Percentiles rank a stretch among this genome's conserved stretches.
These are phyloP conservation scores for Sturnus vulgaris DNA, from an alignment of 2,113 vertebrate genomes.

Conservation along the genomic window DNA sequence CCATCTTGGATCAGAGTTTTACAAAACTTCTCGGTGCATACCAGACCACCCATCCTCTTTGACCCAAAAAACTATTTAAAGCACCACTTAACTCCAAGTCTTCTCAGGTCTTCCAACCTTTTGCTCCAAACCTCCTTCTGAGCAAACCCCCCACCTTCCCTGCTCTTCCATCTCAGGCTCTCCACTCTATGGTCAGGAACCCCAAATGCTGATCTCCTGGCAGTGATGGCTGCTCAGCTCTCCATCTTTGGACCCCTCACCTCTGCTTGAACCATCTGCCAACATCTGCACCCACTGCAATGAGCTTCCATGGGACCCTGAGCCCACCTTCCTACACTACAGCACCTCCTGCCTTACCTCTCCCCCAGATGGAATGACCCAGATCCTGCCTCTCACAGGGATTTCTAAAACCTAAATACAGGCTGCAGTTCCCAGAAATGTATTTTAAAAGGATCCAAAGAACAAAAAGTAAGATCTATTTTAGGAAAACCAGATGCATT, in stretches of 20 bases:
- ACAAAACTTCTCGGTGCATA: neutral
- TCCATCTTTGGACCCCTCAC: neutral
- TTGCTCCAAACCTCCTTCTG: neutral
- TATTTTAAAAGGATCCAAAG: neutral
- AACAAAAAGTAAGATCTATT: neutral
- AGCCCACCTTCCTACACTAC: neutral
- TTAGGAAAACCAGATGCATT: neutral
- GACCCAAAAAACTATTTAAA: neutral
- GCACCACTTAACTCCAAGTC: fast-evolving
- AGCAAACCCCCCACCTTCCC: fast-evolving
- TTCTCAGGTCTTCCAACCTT: neutral
- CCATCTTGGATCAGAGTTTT: neutral
- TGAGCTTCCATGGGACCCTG: neutral
- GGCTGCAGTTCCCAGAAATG: neutral
- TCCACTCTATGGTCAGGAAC: fast-evolving
- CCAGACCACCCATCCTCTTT: neutral
- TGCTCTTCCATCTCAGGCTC: neutral
- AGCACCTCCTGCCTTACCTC: fast-evolving
- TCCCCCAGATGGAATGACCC: neutral
- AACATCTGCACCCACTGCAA: neutral
- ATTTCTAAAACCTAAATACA: neutral
- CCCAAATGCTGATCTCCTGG: neutral
- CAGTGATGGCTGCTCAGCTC: neutral
- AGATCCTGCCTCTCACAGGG: neutral
- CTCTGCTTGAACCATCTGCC: neutral